A percentile compares a stretch with the other conserved stretches of the same genome.
These are phyloP conservation scores for Zenarchopterus dispar DNA, from an alignment of 2,797 vertebrate species.

Conservation along the genomic window DNA sequence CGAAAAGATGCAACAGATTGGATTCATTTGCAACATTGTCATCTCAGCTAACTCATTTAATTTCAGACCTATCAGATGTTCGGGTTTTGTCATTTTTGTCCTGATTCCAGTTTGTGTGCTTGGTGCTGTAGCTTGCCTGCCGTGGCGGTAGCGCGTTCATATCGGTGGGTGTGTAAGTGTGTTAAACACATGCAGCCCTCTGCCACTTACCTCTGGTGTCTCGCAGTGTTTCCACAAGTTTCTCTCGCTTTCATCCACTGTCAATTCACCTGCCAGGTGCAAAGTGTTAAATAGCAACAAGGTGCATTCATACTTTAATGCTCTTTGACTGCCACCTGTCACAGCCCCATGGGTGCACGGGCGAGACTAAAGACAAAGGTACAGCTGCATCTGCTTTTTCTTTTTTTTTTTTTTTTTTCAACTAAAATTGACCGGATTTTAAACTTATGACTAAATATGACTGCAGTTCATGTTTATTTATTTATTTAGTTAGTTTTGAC, in stretches of 20 bases:
- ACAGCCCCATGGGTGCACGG: conserved; percentile 44
- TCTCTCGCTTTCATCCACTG: conserved; percentile 72
- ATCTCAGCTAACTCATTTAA: conserved; percentile 53
- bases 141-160: conserved; percentile 4
- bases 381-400: conserved; percentile 34
- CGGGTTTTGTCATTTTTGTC: conserved; percentile 54
- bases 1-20: conserved; percentile 54
- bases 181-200: conserved; percentile 67
- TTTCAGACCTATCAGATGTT: conserved; percentile 50
- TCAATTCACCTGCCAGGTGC: conserved; percentile 79
- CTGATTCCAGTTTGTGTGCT: conserved; percentile 28
- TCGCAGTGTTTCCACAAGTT: conserved; percentile 69
- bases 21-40: conserved; percentile 60
- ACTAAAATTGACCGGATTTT: conserved; percentile 20
- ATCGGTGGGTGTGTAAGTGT: conserved; percentile 14
- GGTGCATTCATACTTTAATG: conserved; percentile 58
- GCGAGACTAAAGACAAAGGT: conserved; percentile 37
- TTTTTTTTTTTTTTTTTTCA: too few relatives aligned
- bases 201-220: conserved; percentile 72
- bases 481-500: background rate
- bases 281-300: conserved; percentile 67
- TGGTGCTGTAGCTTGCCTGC: conserved; percentile 15
- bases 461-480: background rate
- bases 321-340: conserved; percentile 36
- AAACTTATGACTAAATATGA: conserved; percentile 1